These are phyloP conservation scores for Seriola rivoliana DNA, from an alignment of 2,113 vertebrate genomes.

Conservation along the genomic window DNA sequence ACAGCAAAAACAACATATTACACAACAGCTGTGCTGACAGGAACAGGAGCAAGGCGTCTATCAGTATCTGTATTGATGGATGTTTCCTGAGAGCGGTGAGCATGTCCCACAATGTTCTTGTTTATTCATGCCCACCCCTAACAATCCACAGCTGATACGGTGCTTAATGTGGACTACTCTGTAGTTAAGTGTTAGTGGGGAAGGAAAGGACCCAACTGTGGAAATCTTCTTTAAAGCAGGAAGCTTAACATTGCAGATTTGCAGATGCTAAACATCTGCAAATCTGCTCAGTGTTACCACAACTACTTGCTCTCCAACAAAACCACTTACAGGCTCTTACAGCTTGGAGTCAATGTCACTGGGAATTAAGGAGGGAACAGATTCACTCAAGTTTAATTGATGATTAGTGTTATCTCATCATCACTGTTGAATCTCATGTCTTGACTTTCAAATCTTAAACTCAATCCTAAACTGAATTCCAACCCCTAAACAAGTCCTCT, in stretches of 20 bases:
- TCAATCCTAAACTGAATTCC: too few species aligned
- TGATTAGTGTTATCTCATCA: neutral
- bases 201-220: neutral
- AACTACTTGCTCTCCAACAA: neutral
- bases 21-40: constrained; percentile 42
- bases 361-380: neutral
- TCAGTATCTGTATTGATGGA: constrained; percentile 49
- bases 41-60: constrained; percentile 48
- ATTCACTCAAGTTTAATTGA: neutral
- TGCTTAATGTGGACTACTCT: constrained; percentile 11
- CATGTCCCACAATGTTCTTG: constrained; percentile 42
- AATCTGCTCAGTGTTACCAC: neutral
- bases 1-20: constrained; percentile 35
- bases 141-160: constrained; percentile 27
- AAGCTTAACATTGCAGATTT: neutral
- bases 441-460: neutral
- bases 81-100: constrained; percentile 38
- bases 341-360: neutral
- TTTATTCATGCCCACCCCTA: constrained; percentile 39
- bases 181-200: neutral
- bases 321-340: constrained; percentile 1
- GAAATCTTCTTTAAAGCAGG: neutral
- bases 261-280: neutral
- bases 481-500: too few species aligned
- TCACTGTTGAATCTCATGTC: neutral